These are phyloP conservation scores for Lissonota sp. DNA, from an alignment of 2,888 invertebrate genomes.

Conservation along the genomic window DNA sequence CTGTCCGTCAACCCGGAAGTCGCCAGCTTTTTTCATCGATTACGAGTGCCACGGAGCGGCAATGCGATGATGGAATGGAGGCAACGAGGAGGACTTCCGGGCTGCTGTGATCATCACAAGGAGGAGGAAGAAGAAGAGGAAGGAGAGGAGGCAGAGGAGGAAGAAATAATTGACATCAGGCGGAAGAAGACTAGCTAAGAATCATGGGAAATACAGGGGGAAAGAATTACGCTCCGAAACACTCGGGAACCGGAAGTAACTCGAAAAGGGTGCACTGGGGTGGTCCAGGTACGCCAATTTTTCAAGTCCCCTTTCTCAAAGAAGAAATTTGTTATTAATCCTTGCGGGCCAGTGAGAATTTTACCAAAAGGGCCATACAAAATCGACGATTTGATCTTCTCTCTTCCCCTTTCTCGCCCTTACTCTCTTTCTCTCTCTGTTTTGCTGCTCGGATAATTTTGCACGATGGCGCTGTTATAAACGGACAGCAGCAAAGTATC, in stretches of 20 bases:
- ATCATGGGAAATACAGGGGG: conserved; percentile 88
- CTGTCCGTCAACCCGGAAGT: conserved; percentile 46
- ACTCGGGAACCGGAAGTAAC: conserved; percentile 84
- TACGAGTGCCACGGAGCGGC: conserved; percentile 48
- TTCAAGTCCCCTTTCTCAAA: conserved; percentile 10
- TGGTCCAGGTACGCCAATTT: conserved; percentile 89
- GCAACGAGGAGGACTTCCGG: conserved; percentile 59
- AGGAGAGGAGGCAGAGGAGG: conserved; percentile 14
- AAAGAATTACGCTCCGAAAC: conserved; percentile 85
- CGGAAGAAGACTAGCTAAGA: conserved; percentile 37
- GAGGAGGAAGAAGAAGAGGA: conserved; percentile 23
- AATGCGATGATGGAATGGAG: conserved; percentile 50
- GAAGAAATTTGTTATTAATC: not conserved
- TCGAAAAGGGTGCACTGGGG: conserved; percentile 93
- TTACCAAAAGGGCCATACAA: not conserved
- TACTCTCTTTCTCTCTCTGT: not conserved
- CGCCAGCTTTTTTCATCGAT: conserved; percentile 34
- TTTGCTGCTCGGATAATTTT: not conserved
- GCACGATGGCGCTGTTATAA: not conserved
- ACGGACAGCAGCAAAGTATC: conserved; percentile 15
- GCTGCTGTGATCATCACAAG: conserved; percentile 41
- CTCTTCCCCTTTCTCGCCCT: not conserved
- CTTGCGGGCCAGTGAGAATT: not conserved
- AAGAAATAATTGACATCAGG: conserved; percentile 17
- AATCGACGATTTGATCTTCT: not conserved